Percentiles rank a stretch among this genome's conserved stretches.
These are phyloP conservation scores for Aradophagus sp. DNA, from an alignment of 1,140 invertebrate genomes.

Conservation along the genomic window DNA sequence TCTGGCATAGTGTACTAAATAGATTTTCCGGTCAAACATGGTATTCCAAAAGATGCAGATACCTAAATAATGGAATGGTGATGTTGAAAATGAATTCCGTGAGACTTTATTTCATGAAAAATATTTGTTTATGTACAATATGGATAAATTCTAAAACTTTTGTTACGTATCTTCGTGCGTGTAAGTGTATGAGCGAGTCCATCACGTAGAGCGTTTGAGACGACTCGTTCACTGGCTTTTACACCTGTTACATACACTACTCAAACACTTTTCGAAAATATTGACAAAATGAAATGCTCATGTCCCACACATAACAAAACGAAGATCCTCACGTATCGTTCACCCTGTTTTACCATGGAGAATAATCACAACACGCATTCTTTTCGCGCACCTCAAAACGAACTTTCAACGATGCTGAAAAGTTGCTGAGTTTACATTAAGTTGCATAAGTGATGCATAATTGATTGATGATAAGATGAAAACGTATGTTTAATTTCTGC, in stretches of 20 bases:
- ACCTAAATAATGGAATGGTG: too few species aligned
- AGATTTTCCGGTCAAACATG: too few species aligned
- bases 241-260: slow-evolving; percentile 33
- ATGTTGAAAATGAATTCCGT: slow-evolving; percentile 65
- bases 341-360: slow-evolving; percentile 47
- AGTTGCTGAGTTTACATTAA: slow-evolving; percentile 6
- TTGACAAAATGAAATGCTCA: slow-evolving; percentile 15
- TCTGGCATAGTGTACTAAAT: too few species aligned
- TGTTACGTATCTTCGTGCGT: slow-evolving; percentile 29
- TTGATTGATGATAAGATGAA: too few species aligned
- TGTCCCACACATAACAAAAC: slow-evolving; percentile 3
- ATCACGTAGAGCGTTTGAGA: slow-evolving; percentile 12
- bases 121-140: slow-evolving; percentile 74
- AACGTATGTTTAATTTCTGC: too few species aligned
- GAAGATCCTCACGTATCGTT: slow-evolving; percentile 10
- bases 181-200: slow-evolving; percentile 29
- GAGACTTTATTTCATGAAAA: slow-evolving; percentile 74
- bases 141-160: slow-evolving; percentile 58
- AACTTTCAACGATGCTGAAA: slow-evolving; percentile 24
- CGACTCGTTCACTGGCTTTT: slow-evolving; percentile 16
- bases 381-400: slow-evolving; percentile 17
- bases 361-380: slow-evolving; percentile 22
- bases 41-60: too few species aligned
- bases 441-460: too few species aligned
- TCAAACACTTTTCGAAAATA: slow-evolving; percentile 34